Evolutionary conservation across 2,113 vertebrate genomes (phyloP).

Genomic region (Podocnemis expansa): DNA sequence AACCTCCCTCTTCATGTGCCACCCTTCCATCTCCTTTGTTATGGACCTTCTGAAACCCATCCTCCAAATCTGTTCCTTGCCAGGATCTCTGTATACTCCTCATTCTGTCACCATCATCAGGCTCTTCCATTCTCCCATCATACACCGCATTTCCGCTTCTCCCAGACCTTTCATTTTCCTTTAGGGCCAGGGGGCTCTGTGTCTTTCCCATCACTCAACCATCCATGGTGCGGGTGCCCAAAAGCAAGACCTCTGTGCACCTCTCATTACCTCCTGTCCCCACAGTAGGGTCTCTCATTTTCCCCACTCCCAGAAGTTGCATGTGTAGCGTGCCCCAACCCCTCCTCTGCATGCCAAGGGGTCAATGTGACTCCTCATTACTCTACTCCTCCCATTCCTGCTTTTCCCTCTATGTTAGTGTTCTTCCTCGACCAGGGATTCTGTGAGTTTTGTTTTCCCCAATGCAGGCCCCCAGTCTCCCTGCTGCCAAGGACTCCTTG

Average conservation of each 20-base stretch:
- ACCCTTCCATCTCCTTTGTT: too few relatives aligned
- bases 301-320: not conserved
- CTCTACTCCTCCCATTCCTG: not conserved
- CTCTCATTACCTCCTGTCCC: not conserved
- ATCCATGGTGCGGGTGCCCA: not conserved
- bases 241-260: not conserved
- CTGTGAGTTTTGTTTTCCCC: too few relatives aligned
- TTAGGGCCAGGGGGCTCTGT: not conserved
- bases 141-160: not conserved
- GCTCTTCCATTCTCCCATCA: not conserved
- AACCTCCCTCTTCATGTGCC: not conserved
- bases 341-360: not conserved
- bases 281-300: not conserved
- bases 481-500: not conserved
- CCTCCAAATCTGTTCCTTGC: not conserved
- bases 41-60: too few relatives aligned
- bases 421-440: not conserved
- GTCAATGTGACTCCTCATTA: not conserved
- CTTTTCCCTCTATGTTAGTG: not conserved
- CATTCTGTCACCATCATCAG: not conserved
- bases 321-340: not conserved
- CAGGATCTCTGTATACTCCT: too few relatives aligned
- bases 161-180: not conserved
- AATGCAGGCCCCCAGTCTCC: too few relatives aligned
- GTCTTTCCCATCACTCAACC: not conserved